Evolutionary conservation across 2,797 vertebrate species (phyloP).

Genomic region (Chiroxiphia lanceolata): DNA sequence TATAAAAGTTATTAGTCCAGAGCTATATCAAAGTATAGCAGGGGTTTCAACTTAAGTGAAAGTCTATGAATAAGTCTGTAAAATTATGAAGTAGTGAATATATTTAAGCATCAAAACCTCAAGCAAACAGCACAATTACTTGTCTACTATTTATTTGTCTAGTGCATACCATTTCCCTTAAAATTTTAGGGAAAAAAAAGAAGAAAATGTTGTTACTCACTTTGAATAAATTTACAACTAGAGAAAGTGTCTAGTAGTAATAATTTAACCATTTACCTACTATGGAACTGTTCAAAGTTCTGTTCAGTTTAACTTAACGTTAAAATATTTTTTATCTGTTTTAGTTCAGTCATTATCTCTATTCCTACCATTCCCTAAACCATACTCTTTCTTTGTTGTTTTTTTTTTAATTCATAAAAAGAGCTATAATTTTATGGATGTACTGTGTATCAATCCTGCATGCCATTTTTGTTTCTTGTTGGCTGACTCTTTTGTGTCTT

Average conservation of each 20-base stretch:
- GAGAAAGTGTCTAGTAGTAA: background rate
- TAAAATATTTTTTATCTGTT: background rate
- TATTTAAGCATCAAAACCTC: background rate
- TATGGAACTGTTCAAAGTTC: background rate
- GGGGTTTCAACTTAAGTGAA: background rate
- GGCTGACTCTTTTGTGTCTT: background rate
- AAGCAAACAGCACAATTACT: background rate
- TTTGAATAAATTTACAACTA: background rate
- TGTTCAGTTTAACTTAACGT: background rate
- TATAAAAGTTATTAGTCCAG: background rate
- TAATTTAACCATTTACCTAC: background rate
- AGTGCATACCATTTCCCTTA: background rate
- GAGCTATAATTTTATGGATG: background rate
- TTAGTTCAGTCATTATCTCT: background rate
- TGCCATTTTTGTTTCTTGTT: background rate
- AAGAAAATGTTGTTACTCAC: background rate
- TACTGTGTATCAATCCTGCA: background rate
- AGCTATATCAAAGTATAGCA: background rate
- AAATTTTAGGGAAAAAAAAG: background rate
- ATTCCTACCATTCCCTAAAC: background rate
- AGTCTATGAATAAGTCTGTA: background rate
- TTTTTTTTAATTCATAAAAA: background rate
- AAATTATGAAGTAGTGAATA: background rate
- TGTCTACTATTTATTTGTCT: background rate
- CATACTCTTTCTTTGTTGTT: background rate